Evolutionary conservation across 2,797 vertebrate genomes (phyloP), one percentile per base, ranked within the genome.

Genomic region (Falco concolor): DNA sequence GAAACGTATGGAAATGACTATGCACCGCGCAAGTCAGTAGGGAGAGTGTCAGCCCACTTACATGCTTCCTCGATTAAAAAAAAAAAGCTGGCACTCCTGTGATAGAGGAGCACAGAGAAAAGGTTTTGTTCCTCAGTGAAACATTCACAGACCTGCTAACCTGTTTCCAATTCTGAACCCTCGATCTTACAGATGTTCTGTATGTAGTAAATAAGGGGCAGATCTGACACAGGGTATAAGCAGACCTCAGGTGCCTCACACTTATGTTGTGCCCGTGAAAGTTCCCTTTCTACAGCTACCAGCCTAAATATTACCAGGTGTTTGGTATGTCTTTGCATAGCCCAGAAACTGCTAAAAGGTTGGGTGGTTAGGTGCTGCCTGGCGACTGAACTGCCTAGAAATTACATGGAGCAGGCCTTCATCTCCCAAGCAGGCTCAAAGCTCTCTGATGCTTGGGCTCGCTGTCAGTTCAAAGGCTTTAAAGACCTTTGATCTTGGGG

Each of bases 11-110:
- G 21, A 50, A 47, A 17, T 17, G 30, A 34, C 30, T 8, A 2
- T 7, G 8, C 36, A 14, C 40, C 25, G 23, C 4, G 0, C 32
- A 12, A 14, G 13, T 24, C 4, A 3, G 24, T 9, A 16, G 27
- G 32, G 57, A 36, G 54, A 25, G 13, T 19, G 8, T 17, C 57
- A 50, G 28, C 36, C 38, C 14, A 1, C 12, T 32, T 61, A 25
- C 3, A 2, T 38, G 23, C 42, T 76, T 53, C 19, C 38, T 4
- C 25, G 10, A 16, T 34, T 67, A 23, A 34, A 64, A 76, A 75
- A 76, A 75, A 53, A 49, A 52, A 15, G 9, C 8, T 5, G 32
- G 6, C 1, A 2, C 6, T 75, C 18, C 12, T 50, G 1, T 28
- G 32, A 23, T 16, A 50, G 20, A 56, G 21, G 7, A 40, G 30